Evolutionary conservation across 2,113 vertebrate genomes (phyloP), one percentile per base, ranked within the genome.

Genomic region (Silurus asotus): DNA sequence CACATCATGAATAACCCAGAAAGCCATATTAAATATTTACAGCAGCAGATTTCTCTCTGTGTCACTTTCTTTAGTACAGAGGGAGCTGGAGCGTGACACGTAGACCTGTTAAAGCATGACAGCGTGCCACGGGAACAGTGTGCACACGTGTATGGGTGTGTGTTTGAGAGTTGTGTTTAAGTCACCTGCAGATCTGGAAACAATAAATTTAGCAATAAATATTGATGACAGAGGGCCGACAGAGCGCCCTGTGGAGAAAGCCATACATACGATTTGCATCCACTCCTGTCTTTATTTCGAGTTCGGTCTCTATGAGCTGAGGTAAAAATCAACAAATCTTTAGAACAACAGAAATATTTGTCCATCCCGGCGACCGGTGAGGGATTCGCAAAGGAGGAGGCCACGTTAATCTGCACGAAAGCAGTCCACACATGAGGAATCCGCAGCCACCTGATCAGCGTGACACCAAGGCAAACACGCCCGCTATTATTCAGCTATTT

Each of bases 11-110:
- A 95, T 92, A 90, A 92, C 90, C 93, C 91, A 90, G 88, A 88
- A 76, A 55, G 56, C 88, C 86, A 70, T 69, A 93, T 95, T 92
- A 94, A 95, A 95, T 94, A 95, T 95, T 93, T 91, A 94, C 93
- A 55, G 82, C 23, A 84, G 56, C 74, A 58, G 86, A 88, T 90
- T 91, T 94, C 91, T 90, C 92, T 93, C 92, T 92, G 93, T 93
- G 93, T 95, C 93, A 93, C 91, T 90, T 93, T 91, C 89, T 93
- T 91, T 92, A 93, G 92, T 93, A 93, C 90, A 92, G 93, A 90
- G 89, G 92, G 91, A 88, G 87, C 59, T 48, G 83, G 88, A 88
- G 84, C 74, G n/a, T 72, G 72, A 72, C 72, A 56, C 55, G 23
- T 58, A 76, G 82, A 84, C 86, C 78, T 74, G 78, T 74, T 86